Evolutionary conservation across 2,888 invertebrate genomes (phyloP).

Genomic region (Papilio protenor): DNA sequence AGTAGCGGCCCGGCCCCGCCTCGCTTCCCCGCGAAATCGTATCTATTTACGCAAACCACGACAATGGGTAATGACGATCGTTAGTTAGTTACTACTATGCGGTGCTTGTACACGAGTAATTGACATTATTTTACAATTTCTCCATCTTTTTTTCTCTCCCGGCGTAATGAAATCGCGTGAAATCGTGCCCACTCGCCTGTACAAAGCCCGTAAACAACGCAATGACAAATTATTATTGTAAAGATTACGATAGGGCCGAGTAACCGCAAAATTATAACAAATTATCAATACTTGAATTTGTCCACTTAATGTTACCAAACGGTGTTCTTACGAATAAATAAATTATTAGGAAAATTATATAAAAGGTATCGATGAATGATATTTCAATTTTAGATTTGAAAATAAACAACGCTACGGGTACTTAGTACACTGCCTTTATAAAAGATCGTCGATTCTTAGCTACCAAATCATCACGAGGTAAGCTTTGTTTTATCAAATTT

Average conservation of each 20-base stretch:
- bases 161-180: slow-evolving; percentile 73
- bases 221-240: slow-evolving; percentile 41
- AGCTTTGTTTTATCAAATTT: background rate
- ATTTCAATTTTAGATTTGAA: background rate
- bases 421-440: background rate
- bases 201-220: slow-evolving; percentile 46
- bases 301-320: slow-evolving; percentile 15
- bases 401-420: background rate
- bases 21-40: slow-evolving; percentile 72
- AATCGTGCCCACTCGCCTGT: slow-evolving; percentile 70
- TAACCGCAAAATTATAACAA: slow-evolving; percentile 41
- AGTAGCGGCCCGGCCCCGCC: slow-evolving; percentile 64
- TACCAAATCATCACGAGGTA: background rate
- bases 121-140: slow-evolving; percentile 83
- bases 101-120: slow-evolving; percentile 73
- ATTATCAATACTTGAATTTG: slow-evolving; percentile 38
- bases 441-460: background rate
- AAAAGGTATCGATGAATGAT: background rate
- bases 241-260: slow-evolving; percentile 28
- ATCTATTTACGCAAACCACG: slow-evolving; percentile 78
- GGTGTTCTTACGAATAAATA: background rate
- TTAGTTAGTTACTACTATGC: slow-evolving; percentile 70
- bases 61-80: slow-evolving; percentile 80
- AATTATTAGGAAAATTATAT: background rate
- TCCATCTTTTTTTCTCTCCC: slow-evolving; percentile 64